phyloP scores from a whole-genome alignment of 2,797 vertebrate species.

The Gymnocypris eckloni region DNA sequence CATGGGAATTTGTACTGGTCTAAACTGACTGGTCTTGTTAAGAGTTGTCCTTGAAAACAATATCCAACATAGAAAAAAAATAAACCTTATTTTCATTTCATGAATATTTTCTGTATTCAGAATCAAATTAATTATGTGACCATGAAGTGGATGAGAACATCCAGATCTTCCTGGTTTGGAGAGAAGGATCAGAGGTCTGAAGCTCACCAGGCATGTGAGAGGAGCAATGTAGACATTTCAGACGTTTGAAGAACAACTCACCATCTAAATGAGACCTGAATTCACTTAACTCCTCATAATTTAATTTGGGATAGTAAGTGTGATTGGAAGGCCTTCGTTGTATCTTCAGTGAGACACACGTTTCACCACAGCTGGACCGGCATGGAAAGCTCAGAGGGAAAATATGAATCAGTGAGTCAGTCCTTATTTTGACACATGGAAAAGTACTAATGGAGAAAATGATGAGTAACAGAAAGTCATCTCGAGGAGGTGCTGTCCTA shows the following conservation, averaged over 20 bases:
- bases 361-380: slow-evolving; percentile 30
- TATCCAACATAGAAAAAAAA: background rate
- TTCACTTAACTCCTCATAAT: background rate
- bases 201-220: slow-evolving; percentile 11
- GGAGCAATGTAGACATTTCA: slow-evolving; percentile 6
- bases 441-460: slow-evolving; percentile 69
- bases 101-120: background rate
- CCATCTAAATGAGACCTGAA: background rate
- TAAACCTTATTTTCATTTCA: background rate
- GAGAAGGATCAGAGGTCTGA: background rate
- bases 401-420: slow-evolving; percentile 66
- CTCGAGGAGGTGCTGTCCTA: background rate
- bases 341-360: background rate
- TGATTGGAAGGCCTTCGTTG: background rate
- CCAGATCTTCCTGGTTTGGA: background rate
- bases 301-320: background rate
- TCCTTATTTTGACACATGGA: slow-evolving; percentile 62
- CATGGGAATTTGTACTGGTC: background rate
- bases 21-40: background rate
- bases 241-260: background rate
- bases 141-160: background rate
- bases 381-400: background rate
- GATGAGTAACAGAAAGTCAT: slow-evolving; percentile 15
- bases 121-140: background rate
- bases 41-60: background rate